Conservation (phyloP, 2,797 vertebrate genomes). For the Lepilemur septentrionalis region DNA sequence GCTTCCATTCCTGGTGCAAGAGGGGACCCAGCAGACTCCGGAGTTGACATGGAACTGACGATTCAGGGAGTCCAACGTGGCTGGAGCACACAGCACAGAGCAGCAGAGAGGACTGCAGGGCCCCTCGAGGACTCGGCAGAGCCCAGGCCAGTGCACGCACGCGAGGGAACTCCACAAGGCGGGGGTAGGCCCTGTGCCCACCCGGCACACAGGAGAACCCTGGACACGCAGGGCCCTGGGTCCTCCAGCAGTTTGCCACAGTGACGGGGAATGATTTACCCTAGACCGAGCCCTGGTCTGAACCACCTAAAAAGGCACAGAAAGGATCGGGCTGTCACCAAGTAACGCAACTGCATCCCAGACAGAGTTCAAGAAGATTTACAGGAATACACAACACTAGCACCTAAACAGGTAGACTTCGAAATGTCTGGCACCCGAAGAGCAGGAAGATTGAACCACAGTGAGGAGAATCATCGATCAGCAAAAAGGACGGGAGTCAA, state of each 20-base stretch:
- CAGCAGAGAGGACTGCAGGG: no score
- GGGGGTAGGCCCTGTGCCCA: not conserved
- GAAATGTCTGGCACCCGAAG: not conserved
- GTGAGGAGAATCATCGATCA: not conserved
- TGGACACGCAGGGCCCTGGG: rapidly evolving
- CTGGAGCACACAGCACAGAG: not conserved
- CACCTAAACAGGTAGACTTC: not conserved
- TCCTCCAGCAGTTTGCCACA: no score
- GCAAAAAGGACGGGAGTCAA: rapidly evolving
- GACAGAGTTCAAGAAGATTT: not conserved
- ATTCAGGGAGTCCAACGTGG: not conserved
- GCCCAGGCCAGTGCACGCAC: rapidly evolving
- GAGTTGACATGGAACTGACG: rapidly evolving
- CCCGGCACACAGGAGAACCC: not conserved
- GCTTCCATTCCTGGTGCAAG: not conserved
- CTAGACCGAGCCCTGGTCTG: no score
- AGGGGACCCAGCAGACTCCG: rapidly evolving
- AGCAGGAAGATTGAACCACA: not conserved
- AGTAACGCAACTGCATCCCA: not conserved
- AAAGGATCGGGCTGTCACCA: not conserved
- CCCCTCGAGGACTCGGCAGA: no score
- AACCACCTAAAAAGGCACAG: not conserved
- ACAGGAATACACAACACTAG: rapidly evolving
- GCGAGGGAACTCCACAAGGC: not conserved
- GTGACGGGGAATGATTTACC: rapidly evolving